Base-by-base conservation (phyloP, 2,888 invertebrate species). In the Drosophila mayaguana region DNA sequence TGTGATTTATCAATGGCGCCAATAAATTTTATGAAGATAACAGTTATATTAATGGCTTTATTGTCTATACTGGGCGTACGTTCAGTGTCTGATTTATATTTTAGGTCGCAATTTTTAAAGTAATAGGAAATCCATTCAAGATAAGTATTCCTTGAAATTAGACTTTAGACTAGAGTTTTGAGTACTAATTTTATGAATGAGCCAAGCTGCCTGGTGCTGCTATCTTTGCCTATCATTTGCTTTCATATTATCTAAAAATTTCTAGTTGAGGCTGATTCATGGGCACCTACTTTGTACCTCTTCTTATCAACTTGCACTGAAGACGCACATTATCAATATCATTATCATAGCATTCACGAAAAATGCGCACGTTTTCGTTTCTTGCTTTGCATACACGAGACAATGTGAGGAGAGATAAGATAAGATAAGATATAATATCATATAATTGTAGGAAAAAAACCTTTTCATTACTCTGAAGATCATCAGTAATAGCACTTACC, bases 161-260 rank as follows among this genome's bases (percentile, higher is more conserved):
- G 51, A 65, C 34, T 56, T n/a, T 63, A 40, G 60, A 65, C 40
- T 34, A 20, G 2, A 34, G 25, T 16, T 66, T 57, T 74, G 9
- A 18, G 34, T n/a, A 14, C 40, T 36, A 59, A 18, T 32, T 64
- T 67, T 67, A 60, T 78, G 76, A 80, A 79, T 77, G 80, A 59
- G 62, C 22, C 18, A 20, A 20, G 14, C 5, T 0, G 40, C 22
- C 20, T 28, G n/a, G 9, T 16, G 12, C 28, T 56, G n/a, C 18
- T 56, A 43, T 7, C 34, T 22, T 2, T 3, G 16, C 38, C 40
- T 20, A 28, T 63, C 45, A 57, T 28, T 36, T 59, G 59, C 18
- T n/a, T 50, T 12, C 18, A 14, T 36, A 4, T 69, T 54, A 67
- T 50, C 51, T 48, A 16, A 3, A 3, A 28, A 20, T 42, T 79